Evolutionary conservation across 2,888 invertebrate species (phyloP).

Genomic region (Taphrorychus bicolor): DNA sequence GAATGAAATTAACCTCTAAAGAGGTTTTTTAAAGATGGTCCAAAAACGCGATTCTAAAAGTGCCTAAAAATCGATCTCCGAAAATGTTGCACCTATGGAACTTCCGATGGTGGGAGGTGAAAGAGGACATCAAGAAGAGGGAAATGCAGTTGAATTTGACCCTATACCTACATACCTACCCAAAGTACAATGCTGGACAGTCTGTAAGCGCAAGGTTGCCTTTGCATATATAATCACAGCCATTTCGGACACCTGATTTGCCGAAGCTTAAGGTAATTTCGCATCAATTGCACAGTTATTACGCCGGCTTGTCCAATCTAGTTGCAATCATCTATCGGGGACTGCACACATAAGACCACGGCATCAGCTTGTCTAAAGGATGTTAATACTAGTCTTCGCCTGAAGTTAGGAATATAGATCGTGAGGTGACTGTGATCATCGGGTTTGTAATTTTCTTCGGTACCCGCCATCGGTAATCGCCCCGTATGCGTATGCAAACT

Average conservation of each 20-base stretch:
- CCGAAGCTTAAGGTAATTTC: constrained; percentile 26
- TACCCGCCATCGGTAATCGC: constrained; percentile 5
- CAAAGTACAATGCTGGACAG: no score
- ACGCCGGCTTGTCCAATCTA: constrained; percentile 16
- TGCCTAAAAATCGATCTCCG: no score
- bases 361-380: constrained; percentile 37
- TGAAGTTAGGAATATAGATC: constrained; percentile 35
- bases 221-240: constrained; percentile 39
- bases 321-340: constrained; percentile 23
- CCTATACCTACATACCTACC: no score
- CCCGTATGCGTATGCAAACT: neutral
- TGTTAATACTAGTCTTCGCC: constrained; percentile 38
- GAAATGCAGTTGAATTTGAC: no score
- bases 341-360: constrained; percentile 27
- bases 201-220: neutral
- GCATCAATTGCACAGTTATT: constrained; percentile 24
- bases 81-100: no score
- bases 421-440: constrained; percentile 20
- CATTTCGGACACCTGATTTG: constrained; percentile 38
- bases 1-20: no score
- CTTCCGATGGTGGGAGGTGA: no score
- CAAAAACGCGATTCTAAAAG: no score
- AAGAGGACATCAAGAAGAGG: no score
- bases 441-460: constrained; percentile 26
- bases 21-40: no score